Conservation (phyloP, 1,140 invertebrate genomes). For the Rhagoletis pomonella region DNA sequence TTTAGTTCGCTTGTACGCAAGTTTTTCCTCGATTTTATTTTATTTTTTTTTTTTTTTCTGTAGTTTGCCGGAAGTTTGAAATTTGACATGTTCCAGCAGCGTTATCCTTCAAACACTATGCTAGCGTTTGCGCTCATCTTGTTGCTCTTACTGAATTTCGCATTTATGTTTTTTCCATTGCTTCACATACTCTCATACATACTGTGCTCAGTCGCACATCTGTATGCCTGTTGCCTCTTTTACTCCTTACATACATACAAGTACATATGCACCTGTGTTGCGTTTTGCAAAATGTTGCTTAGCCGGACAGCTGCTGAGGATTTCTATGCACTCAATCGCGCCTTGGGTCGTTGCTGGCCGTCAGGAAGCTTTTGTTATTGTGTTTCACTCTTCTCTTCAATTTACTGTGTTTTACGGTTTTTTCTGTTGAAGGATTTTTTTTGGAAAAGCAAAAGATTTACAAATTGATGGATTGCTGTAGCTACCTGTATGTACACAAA, state of each 20-base stretch:
- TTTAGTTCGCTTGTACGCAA: neutral
- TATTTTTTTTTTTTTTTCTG: neutral
- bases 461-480: conserved; percentile 25
- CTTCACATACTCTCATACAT: neutral
- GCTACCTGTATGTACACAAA: neutral
- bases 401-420: neutral
- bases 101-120: conserved; percentile 17
- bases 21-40: neutral
- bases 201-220: neutral
- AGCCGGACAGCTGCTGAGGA: neutral
- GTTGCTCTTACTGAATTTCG: conserved; percentile 33
- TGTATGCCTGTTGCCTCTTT: neutral
- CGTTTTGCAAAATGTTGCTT: neutral
- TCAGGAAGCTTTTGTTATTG: conserved; percentile 37
- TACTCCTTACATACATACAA: neutral
- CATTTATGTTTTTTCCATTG: neutral
- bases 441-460: neutral
- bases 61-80: conserved; percentile 5
- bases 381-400: neutral
- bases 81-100: conserved; percentile 42
- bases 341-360: conserved; percentile 1
- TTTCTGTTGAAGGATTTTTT: neutral
- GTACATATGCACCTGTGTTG: neutral
- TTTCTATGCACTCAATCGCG: neutral
- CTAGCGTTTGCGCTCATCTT: neutral